Base-by-base conservation (phyloP, 2,797 vertebrate genomes). In the Coccyzus lansbergi region DNA sequence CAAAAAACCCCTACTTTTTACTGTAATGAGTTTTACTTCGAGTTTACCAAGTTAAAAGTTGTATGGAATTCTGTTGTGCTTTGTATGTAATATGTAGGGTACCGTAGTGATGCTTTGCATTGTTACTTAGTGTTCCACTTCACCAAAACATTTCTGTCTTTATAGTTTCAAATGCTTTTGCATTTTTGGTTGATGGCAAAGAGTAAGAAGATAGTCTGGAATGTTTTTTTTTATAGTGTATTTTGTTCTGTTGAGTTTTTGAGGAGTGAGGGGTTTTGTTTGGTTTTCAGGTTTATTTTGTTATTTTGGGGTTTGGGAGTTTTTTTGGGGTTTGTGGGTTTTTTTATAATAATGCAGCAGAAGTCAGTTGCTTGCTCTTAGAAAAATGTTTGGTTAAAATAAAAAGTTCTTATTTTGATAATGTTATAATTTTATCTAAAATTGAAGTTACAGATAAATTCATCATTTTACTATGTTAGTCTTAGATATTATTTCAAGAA, bases 251-350 rank as follows among this genome's bases (percentile, higher is more conserved):
- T 19, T 51, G 20, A 2, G 2, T 19, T 71, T 86, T 86, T 40
- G 19, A 51, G 7, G 12, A 3, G 4, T 58, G 8, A 20, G 9
- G 9, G 2, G 0, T 15, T n/a, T 60, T 4, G 3, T 40, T 67
- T 33, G 4, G 1, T n/a, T 76, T 51, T 15, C 15, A 2, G 4
- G n/a, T 4, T n/a, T 10, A 51, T 6, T 7, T 5, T 55, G 36
- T 40, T 42, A 18, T 36, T 58, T 9, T n/a, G n/a, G n/a, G n/a
- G n/a, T 33, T 21, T 44, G 40, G n/a, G 25, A 29, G 58, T 9
- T 33, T 21, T 42, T 42, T 42, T 16, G 9, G 9, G 9, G 38
- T 38, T 40, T 42, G n/a, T 34, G n/a, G n/a, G 46, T 9, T 33
- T 6, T 44, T 44, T 64, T 38, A 55, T 49, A 68, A 17, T 25